Conservation (phyloP, 1,140 invertebrate species). For the Caligus rogercresseyi region DNA sequence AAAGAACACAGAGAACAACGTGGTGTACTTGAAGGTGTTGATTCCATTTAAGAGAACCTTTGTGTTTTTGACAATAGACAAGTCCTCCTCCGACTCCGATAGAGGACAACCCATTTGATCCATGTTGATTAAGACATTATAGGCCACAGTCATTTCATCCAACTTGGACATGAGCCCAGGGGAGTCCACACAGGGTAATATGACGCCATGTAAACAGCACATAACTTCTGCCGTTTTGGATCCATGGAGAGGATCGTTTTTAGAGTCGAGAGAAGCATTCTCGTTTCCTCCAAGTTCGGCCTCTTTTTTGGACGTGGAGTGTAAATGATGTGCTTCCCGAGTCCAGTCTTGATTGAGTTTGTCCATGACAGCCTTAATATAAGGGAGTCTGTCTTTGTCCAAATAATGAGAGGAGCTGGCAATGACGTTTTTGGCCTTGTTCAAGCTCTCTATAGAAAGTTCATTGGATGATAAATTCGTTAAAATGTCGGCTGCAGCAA, state of each 20-base stretch:
- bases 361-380: too few relatives aligned
- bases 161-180: not conserved
- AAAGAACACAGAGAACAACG: not conserved
- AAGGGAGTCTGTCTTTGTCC: too few relatives aligned
- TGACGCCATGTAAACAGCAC: too few relatives aligned
- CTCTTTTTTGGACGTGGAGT: too few relatives aligned
- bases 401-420: too few relatives aligned
- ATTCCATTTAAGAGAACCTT: not conserved
- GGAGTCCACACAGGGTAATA: too few relatives aligned
- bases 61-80: not conserved
- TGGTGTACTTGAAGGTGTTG: not conserved
- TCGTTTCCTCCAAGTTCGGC: too few relatives aligned
- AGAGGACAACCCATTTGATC: not conserved
- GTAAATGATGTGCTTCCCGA: too few relatives aligned
- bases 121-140: not conserved
- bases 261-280: too few relatives aligned
- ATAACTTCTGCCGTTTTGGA: not conserved
- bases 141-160: not conserved
- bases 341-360: too few relatives aligned
- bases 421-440: not conserved
- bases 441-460: not conserved
- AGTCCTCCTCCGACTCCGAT: not conserved
- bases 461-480: not conserved
- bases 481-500: not conserved
- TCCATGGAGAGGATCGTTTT: not conserved